phyloP scores from a whole-genome alignment of 2,888 invertebrate species.

The Leptodirus hochenwartii region DNA sequence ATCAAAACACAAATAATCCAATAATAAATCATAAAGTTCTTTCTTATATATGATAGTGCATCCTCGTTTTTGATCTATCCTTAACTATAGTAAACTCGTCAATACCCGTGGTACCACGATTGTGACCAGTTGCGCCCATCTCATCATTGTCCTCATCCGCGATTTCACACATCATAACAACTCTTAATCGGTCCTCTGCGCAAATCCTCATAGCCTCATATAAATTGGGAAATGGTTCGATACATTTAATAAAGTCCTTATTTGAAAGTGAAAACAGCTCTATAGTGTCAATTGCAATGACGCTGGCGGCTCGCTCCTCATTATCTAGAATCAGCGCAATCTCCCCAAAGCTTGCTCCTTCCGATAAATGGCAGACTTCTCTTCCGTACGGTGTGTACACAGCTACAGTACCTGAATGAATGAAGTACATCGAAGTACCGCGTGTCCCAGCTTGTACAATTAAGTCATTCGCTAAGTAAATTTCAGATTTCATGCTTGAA shows the following conservation, averaged over 20 bases:
- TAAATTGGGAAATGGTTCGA: conserved; percentile 24
- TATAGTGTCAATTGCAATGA: conserved; percentile 28
- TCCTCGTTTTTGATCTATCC: no score
- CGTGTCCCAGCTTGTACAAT: conserved; percentile 23
- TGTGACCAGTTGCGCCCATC: no score
- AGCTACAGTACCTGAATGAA: conserved; percentile 28
- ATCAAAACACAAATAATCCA: no score
- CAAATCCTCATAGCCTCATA: conserved; percentile 19
- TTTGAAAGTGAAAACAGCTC: conserved; percentile 25
- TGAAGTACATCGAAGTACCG: conserved; percentile 25
- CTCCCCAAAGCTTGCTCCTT: conserved; percentile 30
- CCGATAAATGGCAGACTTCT: conserved; percentile 30
- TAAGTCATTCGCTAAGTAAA: conserved; percentile 25
- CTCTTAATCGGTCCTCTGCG: conserved; percentile 11
- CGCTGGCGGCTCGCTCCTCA: conserved; percentile 23
- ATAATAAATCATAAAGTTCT: no score
- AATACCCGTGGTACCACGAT: no score
- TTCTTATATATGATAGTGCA: no score
- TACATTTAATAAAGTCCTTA: conserved; percentile 23
- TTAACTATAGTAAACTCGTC: no score
- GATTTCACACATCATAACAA: conserved; percentile 2
- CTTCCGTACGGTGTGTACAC: conserved; percentile 24
- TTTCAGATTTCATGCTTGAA: conserved; percentile 19
- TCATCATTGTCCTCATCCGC: conserved; percentile 4
- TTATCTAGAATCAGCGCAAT: conserved; percentile 26